A percentile compares a stretch with the other conserved stretches of the same genome.
Conservation (phyloP, 2,888 invertebrate species). For the Imbricaverruca yamaguchii region DNA sequence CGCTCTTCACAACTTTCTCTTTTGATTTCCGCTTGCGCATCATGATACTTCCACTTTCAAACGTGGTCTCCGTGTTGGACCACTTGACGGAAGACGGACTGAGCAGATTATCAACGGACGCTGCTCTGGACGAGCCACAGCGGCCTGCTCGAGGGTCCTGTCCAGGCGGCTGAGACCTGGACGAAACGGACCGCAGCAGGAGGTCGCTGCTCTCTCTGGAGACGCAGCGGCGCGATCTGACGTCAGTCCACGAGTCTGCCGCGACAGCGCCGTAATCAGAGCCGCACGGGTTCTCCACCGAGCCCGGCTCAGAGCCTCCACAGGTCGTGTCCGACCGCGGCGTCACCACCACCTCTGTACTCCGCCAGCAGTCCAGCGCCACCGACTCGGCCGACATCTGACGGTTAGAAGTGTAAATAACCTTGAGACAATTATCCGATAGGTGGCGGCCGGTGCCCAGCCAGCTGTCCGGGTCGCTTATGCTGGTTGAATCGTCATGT, state of each 20-base stretch:
- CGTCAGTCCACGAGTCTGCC: neutral
- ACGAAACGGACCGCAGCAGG: neutral
- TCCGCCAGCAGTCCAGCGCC: conserved; percentile 7
- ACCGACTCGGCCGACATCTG: conserved; percentile 11
- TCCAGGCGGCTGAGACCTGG: neutral
- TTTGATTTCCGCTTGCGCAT: neutral
- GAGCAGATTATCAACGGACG: neutral
- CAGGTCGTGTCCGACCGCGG: neutral
- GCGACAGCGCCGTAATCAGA: neutral
- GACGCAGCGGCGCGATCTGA: neutral
- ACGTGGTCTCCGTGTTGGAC: neutral
- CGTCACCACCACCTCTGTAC: neutral
- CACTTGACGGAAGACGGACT: neutral
- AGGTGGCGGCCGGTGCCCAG: neutral
- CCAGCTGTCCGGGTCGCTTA: neutral
- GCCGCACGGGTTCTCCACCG: neutral
- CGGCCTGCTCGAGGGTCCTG: neutral
- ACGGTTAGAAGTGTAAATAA: conserved; percentile 2
- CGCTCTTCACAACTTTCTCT: neutral
- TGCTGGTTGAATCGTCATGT: neutral
- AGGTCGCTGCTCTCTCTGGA: neutral
- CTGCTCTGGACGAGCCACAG: neutral
- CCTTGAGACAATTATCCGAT: neutral
- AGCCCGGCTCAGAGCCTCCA: conserved; percentile 6
- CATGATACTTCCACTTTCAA: neutral